Base-by-base conservation (phyloP, 2,797 vertebrate species). In the Perodicticus potto region DNA sequence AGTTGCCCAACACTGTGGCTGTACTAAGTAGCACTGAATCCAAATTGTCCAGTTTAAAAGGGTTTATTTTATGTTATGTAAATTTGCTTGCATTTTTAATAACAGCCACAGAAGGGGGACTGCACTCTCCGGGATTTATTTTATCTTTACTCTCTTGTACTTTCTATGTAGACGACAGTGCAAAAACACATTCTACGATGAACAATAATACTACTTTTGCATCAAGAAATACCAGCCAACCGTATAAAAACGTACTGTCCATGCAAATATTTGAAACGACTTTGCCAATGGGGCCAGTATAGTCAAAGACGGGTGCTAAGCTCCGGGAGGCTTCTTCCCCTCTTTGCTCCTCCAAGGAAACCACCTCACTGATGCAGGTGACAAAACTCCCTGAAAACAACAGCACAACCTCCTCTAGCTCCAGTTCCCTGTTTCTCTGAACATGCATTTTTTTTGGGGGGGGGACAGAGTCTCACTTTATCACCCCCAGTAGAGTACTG, bases 71-170 rank as follows among this genome's bases (percentile, higher is more conserved):
- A 72, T 43, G 25, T 27, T 43, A 77, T 12, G 22, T 74, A 74
- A 63, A 91, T 85, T 88, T 86, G 29, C 40, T 81, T 93, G 14
- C 63, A 49, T 65, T 77, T 63, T 11, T 78, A 83, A 72, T n/a
- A 74, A 63, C 63, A 69, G 34, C 74, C 37, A 57, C 1, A 65
- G 57, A 65, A 32, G 40, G 10, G 49, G 4, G 6, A 63, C 69
- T 45, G 20, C 16, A 34, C 22, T 89, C 59, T 9, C 59, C 12
- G 14, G 11, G 19, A 72, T 53, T 83, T 27, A n/a, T 43, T 63
- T 65, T 63, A 19, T 77, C 67, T 80, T 87, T 32, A 49, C 16
- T 82, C 65, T 76, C 40, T 4, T 37, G 59, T 2, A 67, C 32
- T 63, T 57, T 32, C 37, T 72, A 13, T 12, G 1, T 69, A 25